phyloP scores from a whole-genome alignment of 1,140 invertebrate genomes.

The Drosophila truncata region DNA sequence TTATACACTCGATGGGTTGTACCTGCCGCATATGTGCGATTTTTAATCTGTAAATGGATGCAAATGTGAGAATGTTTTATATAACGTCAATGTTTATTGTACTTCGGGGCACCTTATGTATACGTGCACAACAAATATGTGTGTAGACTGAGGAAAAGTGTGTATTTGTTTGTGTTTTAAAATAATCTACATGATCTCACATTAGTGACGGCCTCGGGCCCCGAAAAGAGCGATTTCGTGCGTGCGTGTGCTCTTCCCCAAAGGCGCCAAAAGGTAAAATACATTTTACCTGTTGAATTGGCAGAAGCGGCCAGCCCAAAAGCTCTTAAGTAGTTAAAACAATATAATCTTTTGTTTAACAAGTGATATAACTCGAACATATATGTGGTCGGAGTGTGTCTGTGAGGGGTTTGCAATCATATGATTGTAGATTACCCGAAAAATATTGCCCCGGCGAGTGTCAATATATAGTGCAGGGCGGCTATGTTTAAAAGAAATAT shows the following conservation, averaged over 20 bases:
- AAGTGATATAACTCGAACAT: constrained; percentile 22
- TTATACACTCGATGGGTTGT: constrained; percentile 28
- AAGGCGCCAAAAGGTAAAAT: constrained; percentile 25
- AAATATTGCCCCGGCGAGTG: not conserved
- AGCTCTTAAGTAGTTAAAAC: constrained; percentile 31
- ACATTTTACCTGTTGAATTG: constrained; percentile 32
- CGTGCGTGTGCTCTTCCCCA: constrained; percentile 15
- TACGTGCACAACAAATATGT: constrained; percentile 27
- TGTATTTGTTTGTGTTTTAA: constrained; percentile 50
- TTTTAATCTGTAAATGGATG: constrained; percentile 40
- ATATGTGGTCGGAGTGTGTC: not conserved
- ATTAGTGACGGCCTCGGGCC: constrained; percentile 34
- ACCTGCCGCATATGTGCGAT: constrained; percentile 15
- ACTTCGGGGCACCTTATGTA: constrained; percentile 5
- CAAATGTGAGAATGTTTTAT: constrained; percentile 31
- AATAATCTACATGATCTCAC: constrained; percentile 51
- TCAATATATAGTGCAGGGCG: constrained; percentile 15
- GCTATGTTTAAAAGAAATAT: constrained; percentile 10
- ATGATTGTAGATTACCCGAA: constrained; percentile 22
- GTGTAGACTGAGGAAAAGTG: constrained; percentile 21
- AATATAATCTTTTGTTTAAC: constrained; percentile 32
- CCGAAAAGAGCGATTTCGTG: constrained; percentile 21
- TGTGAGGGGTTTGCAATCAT: constrained; percentile 26
- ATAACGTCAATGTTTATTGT: constrained; percentile 36
- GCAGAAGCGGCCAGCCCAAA: constrained; percentile 18